Evolutionary conservation across 2,797 vertebrate species (phyloP), one percentile per base, ranked within the genome.

Genomic region (Galaxias olidus): DNA sequence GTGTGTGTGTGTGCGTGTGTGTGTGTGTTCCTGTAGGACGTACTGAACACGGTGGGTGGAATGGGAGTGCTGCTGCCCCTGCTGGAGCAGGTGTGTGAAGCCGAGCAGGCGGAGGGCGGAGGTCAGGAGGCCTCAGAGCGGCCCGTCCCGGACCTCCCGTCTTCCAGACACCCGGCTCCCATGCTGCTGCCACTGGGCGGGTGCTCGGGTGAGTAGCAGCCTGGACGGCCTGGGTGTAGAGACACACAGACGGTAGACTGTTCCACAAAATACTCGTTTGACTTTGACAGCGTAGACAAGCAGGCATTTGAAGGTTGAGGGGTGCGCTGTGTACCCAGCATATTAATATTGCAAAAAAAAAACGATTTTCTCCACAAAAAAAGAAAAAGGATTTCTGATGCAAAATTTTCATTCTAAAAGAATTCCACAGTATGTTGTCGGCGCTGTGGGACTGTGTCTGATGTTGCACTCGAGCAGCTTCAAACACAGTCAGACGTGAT

Each of bases 31-130:
- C 74, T n/a, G n/a, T n/a, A 99, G 97, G 96, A 99, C 0, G 95
- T 98, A 74, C 81, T 99, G 41, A 98, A 94, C 51, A 97, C 96
- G 0, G 86, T 98, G 0, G 97, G 97, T 8, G 97, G 97, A 0
- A 93, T 97, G 78, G 95, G 92, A 0, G 93, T 92, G 55, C 78
- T 98, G 59, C 84, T 99, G 56, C 97, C 96, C 0, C 84, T 99
- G 60, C 91, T 99, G 0, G 94, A 98, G 69, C 96, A 93, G 71
- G 93, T 97, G 30, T 94, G 91, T 45, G 91, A 93, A 69, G 84
- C 85, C 0, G 93, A 94, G 82, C 91, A 89, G 6, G 87, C 90
- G 47, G 84, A 87, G 0, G 89, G 90, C 48, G 86, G 89, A 0
- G 86, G 87, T 20, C 92, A 93, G 54, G 94, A 98, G 76, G 93